Conservation (phyloP, 1,140 invertebrate species). For the Drosophila jambulina region DNA sequence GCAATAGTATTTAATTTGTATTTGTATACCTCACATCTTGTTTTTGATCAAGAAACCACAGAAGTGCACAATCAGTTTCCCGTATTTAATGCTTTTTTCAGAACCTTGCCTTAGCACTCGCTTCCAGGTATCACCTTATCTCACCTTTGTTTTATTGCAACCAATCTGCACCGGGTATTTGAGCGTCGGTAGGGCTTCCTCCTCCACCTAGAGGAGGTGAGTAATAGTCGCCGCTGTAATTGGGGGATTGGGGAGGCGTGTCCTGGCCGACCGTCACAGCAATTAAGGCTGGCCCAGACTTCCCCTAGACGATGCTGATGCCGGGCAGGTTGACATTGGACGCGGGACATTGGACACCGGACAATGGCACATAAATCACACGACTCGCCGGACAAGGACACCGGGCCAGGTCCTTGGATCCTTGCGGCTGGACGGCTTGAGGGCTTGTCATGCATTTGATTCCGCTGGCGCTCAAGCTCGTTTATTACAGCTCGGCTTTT, state of each 20-base stretch:
- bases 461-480: slow-evolving; percentile 8
- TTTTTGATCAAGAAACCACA: background rate
- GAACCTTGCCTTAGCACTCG: background rate
- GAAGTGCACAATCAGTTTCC: no score
- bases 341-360: slow-evolving; percentile 52
- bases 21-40: background rate
- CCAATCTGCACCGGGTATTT: slow-evolving; percentile 27
- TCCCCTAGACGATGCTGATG: slow-evolving; percentile 45
- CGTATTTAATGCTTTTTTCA: background rate
- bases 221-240: slow-evolving; percentile 40
- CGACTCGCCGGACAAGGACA: slow-evolving; percentile 34
- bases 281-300: slow-evolving; percentile 73
- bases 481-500: slow-evolving; percentile 51
- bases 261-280: slow-evolving; percentile 38
- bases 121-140: slow-evolving; percentile 22
- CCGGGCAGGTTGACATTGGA: slow-evolving; percentile 60
- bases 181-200: slow-evolving; percentile 8
- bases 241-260: background rate
- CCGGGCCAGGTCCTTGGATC: slow-evolving; percentile 12
- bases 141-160: slow-evolving; percentile 23
- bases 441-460: slow-evolving; percentile 43
- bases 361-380: slow-evolving; percentile 71
- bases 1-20: background rate
- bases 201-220: slow-evolving; percentile 19
- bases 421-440: slow-evolving; percentile 3